phyloP scores from a whole-genome alignment of 2,113 vertebrate species.

The Mastomys natalensis region DNA sequence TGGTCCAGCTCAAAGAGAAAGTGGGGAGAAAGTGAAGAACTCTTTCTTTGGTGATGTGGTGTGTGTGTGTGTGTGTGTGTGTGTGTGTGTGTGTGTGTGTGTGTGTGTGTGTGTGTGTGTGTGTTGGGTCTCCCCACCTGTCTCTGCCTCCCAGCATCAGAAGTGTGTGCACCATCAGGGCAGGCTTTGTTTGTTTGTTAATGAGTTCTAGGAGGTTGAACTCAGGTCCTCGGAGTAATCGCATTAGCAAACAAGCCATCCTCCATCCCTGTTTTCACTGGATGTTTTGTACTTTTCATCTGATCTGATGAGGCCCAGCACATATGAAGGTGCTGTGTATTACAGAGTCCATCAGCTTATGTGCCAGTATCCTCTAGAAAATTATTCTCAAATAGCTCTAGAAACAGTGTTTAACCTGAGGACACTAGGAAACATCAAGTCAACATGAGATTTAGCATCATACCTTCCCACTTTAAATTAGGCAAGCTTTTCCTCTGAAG shows the following conservation, averaged over 20 bases:
- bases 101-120: neutral
- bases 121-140: too few species aligned
- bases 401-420: neutral
- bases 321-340: neutral
- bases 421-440: neutral
- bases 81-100: neutral
- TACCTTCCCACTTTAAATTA: neutral
- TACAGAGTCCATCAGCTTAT: neutral
- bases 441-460: neutral
- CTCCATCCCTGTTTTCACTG: neutral
- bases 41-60: neutral
- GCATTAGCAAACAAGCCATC: too few species aligned
- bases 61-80: too few species aligned
- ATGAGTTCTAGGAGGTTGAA: neutral
- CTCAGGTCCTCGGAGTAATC: neutral
- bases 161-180: neutral
- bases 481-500: neutral
- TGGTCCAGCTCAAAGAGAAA: neutral
- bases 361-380: neutral
- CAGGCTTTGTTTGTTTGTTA: neutral
- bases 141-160: neutral
- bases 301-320: neutral
- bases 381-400: neutral
- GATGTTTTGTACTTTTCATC: neutral
- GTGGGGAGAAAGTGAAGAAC: neutral